Evolutionary conservation across 2,797 vertebrate genomes (phyloP), one percentile per base, ranked within the genome.

Genomic region (Manis javanica): DNA sequence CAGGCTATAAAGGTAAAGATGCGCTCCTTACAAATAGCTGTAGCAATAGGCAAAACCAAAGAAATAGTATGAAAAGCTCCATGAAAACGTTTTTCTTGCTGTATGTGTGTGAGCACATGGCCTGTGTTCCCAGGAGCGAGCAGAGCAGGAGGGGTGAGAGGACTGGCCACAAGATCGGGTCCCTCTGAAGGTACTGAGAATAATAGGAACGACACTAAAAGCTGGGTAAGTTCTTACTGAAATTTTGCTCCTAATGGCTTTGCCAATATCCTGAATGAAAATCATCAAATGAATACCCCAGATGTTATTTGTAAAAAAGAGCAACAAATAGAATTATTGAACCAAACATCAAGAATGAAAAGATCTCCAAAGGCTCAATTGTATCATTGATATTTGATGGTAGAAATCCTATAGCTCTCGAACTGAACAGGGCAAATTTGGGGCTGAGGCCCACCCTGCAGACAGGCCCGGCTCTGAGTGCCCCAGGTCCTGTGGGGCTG

Each of bases 221-320:
- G 39, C 6, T 93, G 34, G 31, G 53, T 53, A 84, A 92, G 14
- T 72, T 88, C 53, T 92, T 84, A 63, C n/a, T 84, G 74, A 87
- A 87, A 63, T 39, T 93, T 94, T 82, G 7, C 46, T 86, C 77
- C 31, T 91, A 55, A 91, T 88, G 49, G 59, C 39, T 95, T 90
- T 93, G 72, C 78, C 92, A 81, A 69, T 75, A 88, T 77, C 34
- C 42, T 83, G 55, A 90, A 53, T 84, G 12, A 94, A 96, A 89
- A 69, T 9, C 49, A 87, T 81, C 42, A 91, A 93, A 94, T 39
- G 71, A 63, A 61, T 77, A n/a, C 42, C 66, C 24, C 4, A 15
- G 34, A 46, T 88, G 53, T 78, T 92, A 34, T 75, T 59, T 83
- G 68, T 68, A 78, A 77, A 64, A 90, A 96, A 81, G 29, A 96